phyloP scores from a whole-genome alignment of 53 echinoderm and acorn worm species.

The Mesocentrotus franciscanus region DNA sequence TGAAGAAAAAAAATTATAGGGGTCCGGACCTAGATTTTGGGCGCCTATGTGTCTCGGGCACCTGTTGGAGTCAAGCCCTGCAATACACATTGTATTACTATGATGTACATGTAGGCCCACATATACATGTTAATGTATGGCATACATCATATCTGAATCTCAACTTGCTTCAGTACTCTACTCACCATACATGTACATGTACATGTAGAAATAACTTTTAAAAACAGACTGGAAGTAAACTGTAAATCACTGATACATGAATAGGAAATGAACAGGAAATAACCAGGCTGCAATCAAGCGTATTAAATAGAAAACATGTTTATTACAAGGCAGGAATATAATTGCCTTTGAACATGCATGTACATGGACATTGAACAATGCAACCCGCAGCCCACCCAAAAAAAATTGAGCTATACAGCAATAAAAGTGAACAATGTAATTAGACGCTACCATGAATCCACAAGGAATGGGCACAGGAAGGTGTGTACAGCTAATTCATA shows the following conservation, averaged over 20 bases:
- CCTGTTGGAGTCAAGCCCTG: too few species aligned
- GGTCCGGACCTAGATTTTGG: too few species aligned
- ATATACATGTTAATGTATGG: too few species aligned
- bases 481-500: not conserved
- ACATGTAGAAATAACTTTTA: too few species aligned
- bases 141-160: too few species aligned
- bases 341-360: not conserved
- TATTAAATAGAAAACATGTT: not conserved
- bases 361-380: not conserved
- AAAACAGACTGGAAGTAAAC: not conserved
- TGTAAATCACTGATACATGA: constrained; percentile 1
- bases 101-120: too few species aligned
- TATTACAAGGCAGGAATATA: not conserved
- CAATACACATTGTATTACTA: too few species aligned
- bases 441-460: not conserved
- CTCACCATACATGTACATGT: too few species aligned
- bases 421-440: not conserved
- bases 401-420: too few species aligned
- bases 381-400: not conserved
- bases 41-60: too few species aligned
- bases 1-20: too few species aligned
- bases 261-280: constrained; percentile 9
- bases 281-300: not conserved
- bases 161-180: too few species aligned
- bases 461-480: not conserved